These are phyloP conservation scores for Archips xylosteana DNA, from an alignment of 2,888 invertebrate species.

Conservation along the genomic window DNA sequence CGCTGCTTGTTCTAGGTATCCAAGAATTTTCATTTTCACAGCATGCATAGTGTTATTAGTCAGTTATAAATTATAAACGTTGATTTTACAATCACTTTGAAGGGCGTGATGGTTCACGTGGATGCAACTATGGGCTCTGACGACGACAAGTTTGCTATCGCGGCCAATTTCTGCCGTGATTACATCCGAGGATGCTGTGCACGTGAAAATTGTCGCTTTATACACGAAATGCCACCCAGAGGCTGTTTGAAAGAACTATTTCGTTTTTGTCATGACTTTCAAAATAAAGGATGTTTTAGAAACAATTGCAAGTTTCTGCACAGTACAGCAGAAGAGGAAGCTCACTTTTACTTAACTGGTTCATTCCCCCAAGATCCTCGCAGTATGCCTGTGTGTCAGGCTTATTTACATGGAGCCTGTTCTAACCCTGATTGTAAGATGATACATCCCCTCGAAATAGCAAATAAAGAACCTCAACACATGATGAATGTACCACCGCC, in stretches of 20 bases:
- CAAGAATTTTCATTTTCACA: not conserved
- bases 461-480: constrained; percentile 57
- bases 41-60: not conserved
- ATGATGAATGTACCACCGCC: constrained; percentile 56
- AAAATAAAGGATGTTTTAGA: constrained; percentile 89
- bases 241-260: constrained; percentile 71
- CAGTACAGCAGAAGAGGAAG: constrained; percentile 89
- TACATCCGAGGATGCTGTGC: constrained; percentile 80
- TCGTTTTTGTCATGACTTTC: constrained; percentile 86
- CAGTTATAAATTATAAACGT: not conserved
- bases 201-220: constrained; percentile 83
- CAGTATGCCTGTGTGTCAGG: constrained; percentile 85
- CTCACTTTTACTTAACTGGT: constrained; percentile 87
- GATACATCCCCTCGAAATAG: constrained; percentile 65
- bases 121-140: constrained; percentile 63
- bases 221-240: constrained; percentile 74
- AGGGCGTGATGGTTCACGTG: constrained; percentile 44
- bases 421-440: constrained; percentile 76
- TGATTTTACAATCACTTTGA: not conserved
- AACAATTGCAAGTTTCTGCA: constrained; percentile 89
- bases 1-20: too few relatives aligned
- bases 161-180: constrained; percentile 76
- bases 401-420: constrained; percentile 85
- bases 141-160: constrained; percentile 58
- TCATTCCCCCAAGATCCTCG: constrained; percentile 83